phyloP scores from a whole-genome alignment of 2,113 vertebrate genomes.

The Hylia prasina region DNA sequence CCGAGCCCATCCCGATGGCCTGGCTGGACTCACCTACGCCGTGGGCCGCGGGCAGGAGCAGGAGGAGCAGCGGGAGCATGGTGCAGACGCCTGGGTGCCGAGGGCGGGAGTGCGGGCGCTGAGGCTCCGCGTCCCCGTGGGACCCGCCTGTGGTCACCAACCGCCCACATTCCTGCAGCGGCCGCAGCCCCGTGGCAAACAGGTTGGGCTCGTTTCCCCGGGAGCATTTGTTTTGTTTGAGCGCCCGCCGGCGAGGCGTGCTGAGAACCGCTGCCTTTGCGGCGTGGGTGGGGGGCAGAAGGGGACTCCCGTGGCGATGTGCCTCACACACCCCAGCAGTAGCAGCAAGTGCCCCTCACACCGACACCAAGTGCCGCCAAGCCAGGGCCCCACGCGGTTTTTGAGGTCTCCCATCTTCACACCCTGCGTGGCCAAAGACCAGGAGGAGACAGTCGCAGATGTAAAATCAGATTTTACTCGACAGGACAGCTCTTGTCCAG shows the following conservation, averaged over 20 bases:
- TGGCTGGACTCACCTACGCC: background rate
- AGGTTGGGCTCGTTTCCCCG: slow-evolving; percentile 44
- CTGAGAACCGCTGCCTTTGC: background rate
- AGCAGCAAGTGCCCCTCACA: accelerated
- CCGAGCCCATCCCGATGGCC: accelerated
- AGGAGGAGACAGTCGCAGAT: background rate
- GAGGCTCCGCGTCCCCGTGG: background rate
- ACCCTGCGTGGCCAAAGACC: accelerated
- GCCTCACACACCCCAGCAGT: background rate
- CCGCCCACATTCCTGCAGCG: slow-evolving; percentile 13
- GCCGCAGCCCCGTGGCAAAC: slow-evolving; percentile 33
- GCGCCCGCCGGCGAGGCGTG: background rate
- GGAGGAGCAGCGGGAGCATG: slow-evolving; percentile 27
- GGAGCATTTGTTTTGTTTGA: background rate
- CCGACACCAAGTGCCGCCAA: accelerated
- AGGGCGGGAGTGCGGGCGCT: background rate
- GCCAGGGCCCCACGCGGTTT: accelerated
- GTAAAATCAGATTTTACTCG: background rate
- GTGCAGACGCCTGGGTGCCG: background rate
- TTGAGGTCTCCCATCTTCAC: too few relatives aligned
- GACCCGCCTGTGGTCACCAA: background rate
- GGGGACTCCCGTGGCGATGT: accelerated
- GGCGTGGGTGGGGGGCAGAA: background rate
- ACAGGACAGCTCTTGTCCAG: too few relatives aligned
- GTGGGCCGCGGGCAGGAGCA: background rate